Percentiles rank a stretch among this genome's conserved stretches.
Conservation (phyloP, 2,113 vertebrate species). For the Montifringilla adamsi region DNA sequence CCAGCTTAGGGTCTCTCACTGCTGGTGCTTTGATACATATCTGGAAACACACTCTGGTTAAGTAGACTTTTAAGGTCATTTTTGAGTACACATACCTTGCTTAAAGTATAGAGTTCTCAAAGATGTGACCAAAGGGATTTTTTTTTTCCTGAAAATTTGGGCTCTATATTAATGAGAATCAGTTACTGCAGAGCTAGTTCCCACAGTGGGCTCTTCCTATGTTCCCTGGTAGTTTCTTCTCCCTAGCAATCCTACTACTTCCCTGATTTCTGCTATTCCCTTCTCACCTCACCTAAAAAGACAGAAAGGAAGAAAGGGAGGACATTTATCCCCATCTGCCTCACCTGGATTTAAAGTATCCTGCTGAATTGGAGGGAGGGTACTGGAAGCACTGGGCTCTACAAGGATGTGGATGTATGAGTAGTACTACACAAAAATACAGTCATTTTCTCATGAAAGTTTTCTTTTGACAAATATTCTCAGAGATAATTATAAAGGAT, state of each 20-base stretch:
- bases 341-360: background rate
- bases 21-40: accelerated
- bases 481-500: background rate
- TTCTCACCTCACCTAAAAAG: background rate
- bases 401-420: accelerated
- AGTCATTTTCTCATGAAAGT: background rate
- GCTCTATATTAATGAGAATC: background rate
- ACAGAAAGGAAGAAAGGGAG: background rate
- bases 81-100: background rate
- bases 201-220: background rate
- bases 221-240: background rate
- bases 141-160: background rate
- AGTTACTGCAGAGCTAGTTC: background rate
- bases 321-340: background rate
- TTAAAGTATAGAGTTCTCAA: background rate
- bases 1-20: background rate
- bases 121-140: background rate
- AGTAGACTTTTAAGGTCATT: background rate
- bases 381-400: background rate
- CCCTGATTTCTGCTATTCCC: background rate
- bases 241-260: background rate
- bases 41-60: background rate
- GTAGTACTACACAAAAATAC: background rate
- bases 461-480: background rate
- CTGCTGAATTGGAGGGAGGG: background rate